phyloP scores from a whole-genome alignment of 2,113 vertebrate genomes.

The Erythrocercus mccallii region DNA sequence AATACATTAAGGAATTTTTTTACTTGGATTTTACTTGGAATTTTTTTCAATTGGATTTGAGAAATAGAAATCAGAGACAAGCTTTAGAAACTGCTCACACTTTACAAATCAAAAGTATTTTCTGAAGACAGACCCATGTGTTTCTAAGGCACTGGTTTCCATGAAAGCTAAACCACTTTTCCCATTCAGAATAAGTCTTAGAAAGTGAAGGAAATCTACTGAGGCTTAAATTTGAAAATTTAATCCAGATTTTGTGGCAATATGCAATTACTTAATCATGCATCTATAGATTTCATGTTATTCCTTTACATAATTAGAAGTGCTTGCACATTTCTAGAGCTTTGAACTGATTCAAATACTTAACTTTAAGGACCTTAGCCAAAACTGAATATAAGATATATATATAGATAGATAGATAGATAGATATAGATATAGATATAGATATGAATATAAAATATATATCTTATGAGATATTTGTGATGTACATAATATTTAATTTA shows the following conservation, averaged over 20 bases:
- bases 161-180: not conserved
- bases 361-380: not conserved
- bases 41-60: slow-evolving; percentile 6
- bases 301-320: not conserved
- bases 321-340: not conserved
- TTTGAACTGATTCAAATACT: not conserved
- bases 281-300: not conserved
- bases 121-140: not conserved
- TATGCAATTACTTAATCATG: not conserved
- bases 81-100: not conserved
- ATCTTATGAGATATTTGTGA: not conserved
- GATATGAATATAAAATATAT: not conserved
- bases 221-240: not conserved
- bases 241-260: not conserved
- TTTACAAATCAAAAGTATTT: not conserved
- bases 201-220: not conserved
- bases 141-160: not conserved
- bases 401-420: not conserved
- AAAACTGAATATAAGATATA: not conserved
- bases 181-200: not conserved
- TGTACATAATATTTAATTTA: not conserved
- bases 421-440: too few species aligned
- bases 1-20: slow-evolving; percentile 34
- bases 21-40: too few species aligned
- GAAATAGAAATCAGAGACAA: not conserved